These are phyloP conservation scores for Cryptophagus acutangulus DNA, from an alignment of 2,888 invertebrate genomes.

Conservation along the genomic window DNA sequence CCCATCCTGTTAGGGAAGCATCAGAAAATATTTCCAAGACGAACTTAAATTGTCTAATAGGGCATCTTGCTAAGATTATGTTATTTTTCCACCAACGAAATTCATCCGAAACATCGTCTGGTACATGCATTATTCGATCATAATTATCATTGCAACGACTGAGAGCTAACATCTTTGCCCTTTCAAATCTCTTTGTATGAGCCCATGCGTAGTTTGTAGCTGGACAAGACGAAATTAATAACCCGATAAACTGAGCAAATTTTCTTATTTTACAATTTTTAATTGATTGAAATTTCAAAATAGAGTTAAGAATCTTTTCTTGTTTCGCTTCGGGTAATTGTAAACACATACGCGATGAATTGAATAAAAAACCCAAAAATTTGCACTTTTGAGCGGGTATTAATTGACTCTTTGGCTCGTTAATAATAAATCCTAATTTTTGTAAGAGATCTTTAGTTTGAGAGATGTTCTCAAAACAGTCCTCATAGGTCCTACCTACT, in stretches of 20 bases:
- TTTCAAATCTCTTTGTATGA: conserved; percentile 11
- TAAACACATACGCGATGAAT: too few relatives aligned
- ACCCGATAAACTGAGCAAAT: conserved; percentile 8
- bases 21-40: conserved; percentile 27
- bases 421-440: too few relatives aligned
- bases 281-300: too few relatives aligned
- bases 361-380: too few relatives aligned
- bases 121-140: conserved; percentile 5
- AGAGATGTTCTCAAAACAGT: too few relatives aligned
- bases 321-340: too few relatives aligned
- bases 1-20: conserved; percentile 26
- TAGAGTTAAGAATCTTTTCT: too few relatives aligned
- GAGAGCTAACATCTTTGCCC: conserved; percentile 9
- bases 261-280: conserved; percentile 6
- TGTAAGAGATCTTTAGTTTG: too few relatives aligned
- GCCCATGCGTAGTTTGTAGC: conserved; percentile 10
- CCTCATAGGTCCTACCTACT: too few relatives aligned
- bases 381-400: too few relatives aligned
- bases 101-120: conserved; percentile 6
- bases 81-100: conserved; percentile 18
- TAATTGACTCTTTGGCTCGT: too few relatives aligned
- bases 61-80: conserved; percentile 8
- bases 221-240: conserved; percentile 9
- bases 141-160: conserved; percentile 5
- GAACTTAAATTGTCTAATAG: conserved; percentile 9